phyloP scores from a whole-genome alignment of 2,888 invertebrate genomes.

The Erebia ligea region DNA sequence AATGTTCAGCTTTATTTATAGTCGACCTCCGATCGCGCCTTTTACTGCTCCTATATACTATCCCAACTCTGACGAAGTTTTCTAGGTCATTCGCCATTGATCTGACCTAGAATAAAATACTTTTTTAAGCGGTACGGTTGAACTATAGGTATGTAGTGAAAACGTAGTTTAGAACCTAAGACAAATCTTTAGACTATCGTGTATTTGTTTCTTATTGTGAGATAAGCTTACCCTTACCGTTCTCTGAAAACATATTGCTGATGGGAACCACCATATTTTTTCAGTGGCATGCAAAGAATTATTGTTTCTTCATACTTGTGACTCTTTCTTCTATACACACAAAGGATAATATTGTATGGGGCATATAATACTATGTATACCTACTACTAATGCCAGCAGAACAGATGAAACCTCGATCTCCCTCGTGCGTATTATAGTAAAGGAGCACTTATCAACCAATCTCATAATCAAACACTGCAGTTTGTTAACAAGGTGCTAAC shows the following conservation, averaged over 20 bases:
- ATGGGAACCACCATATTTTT: too few species aligned
- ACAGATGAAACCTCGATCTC: neutral
- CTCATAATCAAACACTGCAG: conserved; percentile 77
- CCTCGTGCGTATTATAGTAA: conserved; percentile 6
- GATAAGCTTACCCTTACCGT: too few species aligned
- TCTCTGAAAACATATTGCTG: too few species aligned
- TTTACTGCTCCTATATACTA: neutral
- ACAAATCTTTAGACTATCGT: too few species aligned
- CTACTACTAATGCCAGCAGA: neutral
- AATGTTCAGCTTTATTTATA: conserved; percentile 4
- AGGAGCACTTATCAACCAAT: conserved; percentile 63
- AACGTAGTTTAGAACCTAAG: neutral
- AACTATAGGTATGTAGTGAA: neutral
- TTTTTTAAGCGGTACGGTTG: neutral
- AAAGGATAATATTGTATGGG: too few species aligned
- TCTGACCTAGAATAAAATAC: conserved; percentile 1
- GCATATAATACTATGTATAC: too few species aligned
- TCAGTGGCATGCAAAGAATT: too few species aligned
- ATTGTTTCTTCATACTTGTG: too few species aligned
- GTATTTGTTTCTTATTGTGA: too few species aligned
- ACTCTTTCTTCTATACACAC: too few species aligned
- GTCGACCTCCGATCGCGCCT: neutral
- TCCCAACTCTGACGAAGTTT: conserved; percentile 8
- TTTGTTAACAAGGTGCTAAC: conserved; percentile 82
- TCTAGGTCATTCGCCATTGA: conserved; percentile 9